Evolutionary conservation across 2,797 vertebrate genomes (phyloP).

Genomic region (Typhlichthys subterraneus): DNA sequence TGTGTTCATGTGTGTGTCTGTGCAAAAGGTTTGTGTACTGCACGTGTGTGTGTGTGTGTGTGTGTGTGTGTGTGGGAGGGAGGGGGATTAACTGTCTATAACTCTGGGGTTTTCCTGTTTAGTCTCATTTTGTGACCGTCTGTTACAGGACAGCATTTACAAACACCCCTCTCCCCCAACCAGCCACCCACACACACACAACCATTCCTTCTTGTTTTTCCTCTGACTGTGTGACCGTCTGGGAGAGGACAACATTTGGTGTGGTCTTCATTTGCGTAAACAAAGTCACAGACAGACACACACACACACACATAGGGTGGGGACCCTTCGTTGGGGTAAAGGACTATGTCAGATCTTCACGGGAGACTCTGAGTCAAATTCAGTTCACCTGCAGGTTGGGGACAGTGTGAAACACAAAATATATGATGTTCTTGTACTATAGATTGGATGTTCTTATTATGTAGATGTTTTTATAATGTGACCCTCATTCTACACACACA

Average conservation of each 20-base stretch:
- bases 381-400: too few species aligned
- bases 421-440: too few species aligned
- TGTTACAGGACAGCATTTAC: constrained; percentile 1
- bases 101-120: constrained; percentile 71
- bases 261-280: background rate
- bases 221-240: constrained; percentile 50
- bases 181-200: background rate
- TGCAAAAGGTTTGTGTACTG: constrained; percentile 7
- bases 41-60: constrained; percentile 2
- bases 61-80: constrained; percentile 17
- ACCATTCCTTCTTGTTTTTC: background rate
- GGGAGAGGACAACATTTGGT: constrained; percentile 40
- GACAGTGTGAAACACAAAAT: too few species aligned
- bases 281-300: background rate
- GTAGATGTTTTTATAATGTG: too few species aligned
- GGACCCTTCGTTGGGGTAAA: background rate
- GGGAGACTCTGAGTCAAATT: too few species aligned
- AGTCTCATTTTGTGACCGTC: constrained; percentile 60
- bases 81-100: constrained; percentile 57
- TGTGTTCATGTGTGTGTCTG: constrained; percentile 5
- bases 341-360: too few species aligned
- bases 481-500: background rate
- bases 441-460: too few species aligned
- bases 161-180: background rate
- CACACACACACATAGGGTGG: background rate